phyloP scores from a whole-genome alignment of 2,888 invertebrate species.

The Dendrolimus pini region DNA sequence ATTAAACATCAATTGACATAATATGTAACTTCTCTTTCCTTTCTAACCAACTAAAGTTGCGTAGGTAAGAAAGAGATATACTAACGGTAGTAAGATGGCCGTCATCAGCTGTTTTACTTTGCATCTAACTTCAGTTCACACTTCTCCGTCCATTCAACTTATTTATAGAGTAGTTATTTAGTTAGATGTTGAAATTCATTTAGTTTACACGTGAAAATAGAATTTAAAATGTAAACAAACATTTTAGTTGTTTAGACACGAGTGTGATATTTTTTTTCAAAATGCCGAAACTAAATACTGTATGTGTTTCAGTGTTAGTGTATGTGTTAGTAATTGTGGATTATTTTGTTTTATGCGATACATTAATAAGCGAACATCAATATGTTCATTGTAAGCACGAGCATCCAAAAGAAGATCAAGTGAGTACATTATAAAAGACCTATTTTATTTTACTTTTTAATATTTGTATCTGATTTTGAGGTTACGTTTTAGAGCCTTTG shows the following conservation, averaged over 20 bases:
- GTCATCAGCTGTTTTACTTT: constrained; percentile 20
- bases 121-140: constrained; percentile 20
- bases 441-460: constrained; percentile 5
- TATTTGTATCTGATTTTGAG: constrained; percentile 3
- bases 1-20: no score
- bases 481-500: constrained; percentile 4
- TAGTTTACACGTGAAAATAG: constrained; percentile 14
- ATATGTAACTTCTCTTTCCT: constrained; percentile 9
- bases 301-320: constrained; percentile 28
- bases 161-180: constrained; percentile 12
- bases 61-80: constrained; percentile 12
- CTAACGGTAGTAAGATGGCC: constrained; percentile 14
- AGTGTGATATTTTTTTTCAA: constrained; percentile 27
- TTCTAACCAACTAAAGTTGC: accelerated
- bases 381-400: constrained; percentile 78
- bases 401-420: constrained; percentile 82
- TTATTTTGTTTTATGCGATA: constrained; percentile 30
- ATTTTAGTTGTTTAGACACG: constrained; percentile 14
- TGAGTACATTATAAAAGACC: constrained; percentile 44
- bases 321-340: constrained; percentile 30
- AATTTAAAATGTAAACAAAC: constrained; percentile 60
- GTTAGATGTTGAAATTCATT: constrained; percentile 28
- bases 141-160: constrained; percentile 9
- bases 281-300: constrained; percentile 32
- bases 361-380: constrained; percentile 35